Percentiles rank a stretch among this genome's conserved stretches.
Evolutionary conservation across 2,888 invertebrate species (phyloP).

Genomic region (Amphipoea oculea): DNA sequence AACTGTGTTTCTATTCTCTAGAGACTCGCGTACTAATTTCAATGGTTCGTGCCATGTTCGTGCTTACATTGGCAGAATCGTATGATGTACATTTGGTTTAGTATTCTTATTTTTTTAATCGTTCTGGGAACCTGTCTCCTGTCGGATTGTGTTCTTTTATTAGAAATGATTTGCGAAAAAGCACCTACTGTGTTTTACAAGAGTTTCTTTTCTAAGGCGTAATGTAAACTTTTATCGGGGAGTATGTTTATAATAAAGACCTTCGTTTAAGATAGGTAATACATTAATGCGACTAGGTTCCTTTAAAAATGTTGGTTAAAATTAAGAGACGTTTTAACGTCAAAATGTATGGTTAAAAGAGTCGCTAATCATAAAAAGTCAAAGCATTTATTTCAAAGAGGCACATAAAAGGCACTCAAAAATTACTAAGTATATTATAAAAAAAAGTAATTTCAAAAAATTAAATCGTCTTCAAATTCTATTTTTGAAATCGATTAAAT

Average conservation of each 20-base stretch:
- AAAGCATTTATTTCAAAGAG: too few species aligned
- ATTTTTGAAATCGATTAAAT: too few species aligned
- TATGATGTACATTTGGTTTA: constrained; percentile 46
- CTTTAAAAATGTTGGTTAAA: too few species aligned
- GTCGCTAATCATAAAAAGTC: too few species aligned
- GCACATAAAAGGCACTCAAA: too few species aligned
- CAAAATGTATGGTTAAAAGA: neutral
- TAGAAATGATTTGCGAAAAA: neutral
- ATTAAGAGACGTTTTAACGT: neutral
- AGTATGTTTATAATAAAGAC: neutral
- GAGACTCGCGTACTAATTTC: constrained; percentile 72
- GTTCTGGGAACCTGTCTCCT: constrained; percentile 14
- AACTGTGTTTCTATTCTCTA: constrained; percentile 78
- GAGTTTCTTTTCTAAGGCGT: neutral
- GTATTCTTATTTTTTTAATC: constrained; percentile 32
- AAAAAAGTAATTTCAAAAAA: too few species aligned
- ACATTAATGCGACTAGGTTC: too few species aligned
- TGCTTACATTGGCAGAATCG: constrained; percentile 56
- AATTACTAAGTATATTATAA: too few species aligned
- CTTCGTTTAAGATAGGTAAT: too few species aligned
- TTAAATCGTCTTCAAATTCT: too few species aligned
- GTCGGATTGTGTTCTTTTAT: neutral
- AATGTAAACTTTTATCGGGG: neutral
- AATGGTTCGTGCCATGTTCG: constrained; percentile 56
- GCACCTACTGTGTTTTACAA: neutral